Percentiles rank a stretch among this genome's conserved stretches.
phyloP scores from a whole-genome alignment of 2,888 invertebrate genomes.

The Pyrocoelia pectoralis region DNA sequence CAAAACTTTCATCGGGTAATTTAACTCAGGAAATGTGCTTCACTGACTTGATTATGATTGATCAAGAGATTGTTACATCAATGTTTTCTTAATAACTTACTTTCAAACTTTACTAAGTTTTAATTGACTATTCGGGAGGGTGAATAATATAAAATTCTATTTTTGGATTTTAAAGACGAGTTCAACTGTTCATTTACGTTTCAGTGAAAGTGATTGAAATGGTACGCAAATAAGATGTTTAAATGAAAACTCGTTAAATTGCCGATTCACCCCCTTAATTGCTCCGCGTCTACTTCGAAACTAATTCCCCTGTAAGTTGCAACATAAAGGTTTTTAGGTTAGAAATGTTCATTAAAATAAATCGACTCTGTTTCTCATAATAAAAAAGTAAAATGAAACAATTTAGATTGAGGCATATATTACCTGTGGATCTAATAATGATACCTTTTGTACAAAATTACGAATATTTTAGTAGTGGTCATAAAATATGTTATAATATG shows the following conservation, averaged over 20 bases:
- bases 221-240: neutral
- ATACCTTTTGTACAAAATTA: neutral
- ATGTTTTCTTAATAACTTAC: conserved; percentile 38
- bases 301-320: neutral
- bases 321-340: neutral
- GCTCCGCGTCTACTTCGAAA: neutral
- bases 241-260: conserved; percentile 4
- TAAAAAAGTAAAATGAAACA: neutral
- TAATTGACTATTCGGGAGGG: conserved; percentile 36
- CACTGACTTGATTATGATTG: conserved; percentile 61
- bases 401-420: too few species aligned
- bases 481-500: conserved; percentile 5
- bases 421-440: neutral
- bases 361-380: neutral
- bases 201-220: neutral
- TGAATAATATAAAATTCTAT: conserved; percentile 25
- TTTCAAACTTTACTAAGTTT: conserved; percentile 40
- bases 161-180: neutral
- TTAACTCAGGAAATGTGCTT: conserved; percentile 57
- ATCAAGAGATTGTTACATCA: conserved; percentile 57
- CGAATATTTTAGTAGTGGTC: neutral
- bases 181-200: neutral
- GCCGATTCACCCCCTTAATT: conserved; percentile 5
- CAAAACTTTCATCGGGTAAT: conserved; percentile 56
- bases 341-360: neutral